Conservation (phyloP, 1,140 invertebrate species). For the Sipha flava region DNA sequence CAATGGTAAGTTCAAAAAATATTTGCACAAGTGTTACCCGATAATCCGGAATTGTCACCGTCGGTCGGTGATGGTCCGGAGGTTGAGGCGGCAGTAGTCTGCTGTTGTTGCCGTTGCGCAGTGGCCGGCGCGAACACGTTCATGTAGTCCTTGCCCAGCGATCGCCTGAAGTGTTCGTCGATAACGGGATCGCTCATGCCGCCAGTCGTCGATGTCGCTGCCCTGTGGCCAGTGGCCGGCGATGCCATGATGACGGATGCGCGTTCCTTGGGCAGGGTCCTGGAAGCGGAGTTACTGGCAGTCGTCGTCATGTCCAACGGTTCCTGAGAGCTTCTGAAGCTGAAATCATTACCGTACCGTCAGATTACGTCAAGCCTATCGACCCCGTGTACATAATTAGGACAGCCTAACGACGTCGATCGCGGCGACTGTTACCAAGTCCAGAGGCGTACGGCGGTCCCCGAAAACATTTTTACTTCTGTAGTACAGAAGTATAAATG, state of each 20-base stretch:
- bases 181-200: constrained; percentile 72
- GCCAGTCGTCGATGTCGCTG: constrained; percentile 42
- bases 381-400: too few species aligned
- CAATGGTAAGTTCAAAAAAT: too few species aligned
- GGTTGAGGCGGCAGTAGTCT: too few species aligned
- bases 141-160: constrained; percentile 80
- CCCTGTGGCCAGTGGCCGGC: constrained; percentile 40
- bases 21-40: too few species aligned
- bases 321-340: constrained; percentile 34
- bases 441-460: too few species aligned
- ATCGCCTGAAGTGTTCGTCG: constrained; percentile 90
- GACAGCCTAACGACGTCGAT: too few species aligned
- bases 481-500: too few species aligned
- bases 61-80: not conserved
- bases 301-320: constrained; percentile 39
- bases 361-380: too few species aligned
- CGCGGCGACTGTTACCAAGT: too few species aligned
- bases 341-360: too few species aligned
- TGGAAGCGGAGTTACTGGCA: not conserved
- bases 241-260: constrained; percentile 20
- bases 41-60: not conserved
- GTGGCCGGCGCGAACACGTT: constrained; percentile 48
- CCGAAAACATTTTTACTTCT: too few species aligned
- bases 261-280: not conserved
- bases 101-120: not conserved